Percentiles rank a stretch among this genome's conserved stretches.
phyloP scores from a whole-genome alignment of 2,888 invertebrate genomes.

The Scelioninae gen. 2 region DNA sequence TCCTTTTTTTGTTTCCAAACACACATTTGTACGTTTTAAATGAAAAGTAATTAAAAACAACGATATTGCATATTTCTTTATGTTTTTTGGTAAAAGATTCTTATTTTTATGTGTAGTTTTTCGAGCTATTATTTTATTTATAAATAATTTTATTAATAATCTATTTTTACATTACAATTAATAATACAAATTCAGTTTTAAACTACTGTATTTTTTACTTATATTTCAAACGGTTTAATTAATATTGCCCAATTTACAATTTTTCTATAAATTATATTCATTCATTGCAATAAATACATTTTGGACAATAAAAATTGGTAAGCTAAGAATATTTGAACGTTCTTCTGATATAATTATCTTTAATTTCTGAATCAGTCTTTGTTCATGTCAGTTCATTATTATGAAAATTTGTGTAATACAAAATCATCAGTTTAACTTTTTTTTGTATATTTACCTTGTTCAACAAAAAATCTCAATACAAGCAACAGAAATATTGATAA shows the following conservation, averaged over 20 bases:
- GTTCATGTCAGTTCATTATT: too few relatives aligned
- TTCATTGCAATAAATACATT: neutral
- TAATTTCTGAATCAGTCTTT: too few relatives aligned
- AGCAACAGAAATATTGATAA: slow-evolving; percentile 9
- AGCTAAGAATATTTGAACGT: neutral
- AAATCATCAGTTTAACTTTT: too few relatives aligned
- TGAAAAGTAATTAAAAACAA: too few relatives aligned
- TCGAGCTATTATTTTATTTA: neutral
- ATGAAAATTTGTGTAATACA: too few relatives aligned
- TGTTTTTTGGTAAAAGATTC: too few relatives aligned
- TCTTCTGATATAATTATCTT: neutral
- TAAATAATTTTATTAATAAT: neutral
- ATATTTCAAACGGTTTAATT: neutral
- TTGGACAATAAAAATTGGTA: slow-evolving; percentile 34
- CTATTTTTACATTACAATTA: neutral
- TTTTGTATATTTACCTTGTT: too few relatives aligned
- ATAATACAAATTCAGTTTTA: neutral
- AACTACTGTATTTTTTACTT: too few relatives aligned
- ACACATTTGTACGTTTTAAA: neutral
- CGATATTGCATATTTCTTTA: too few relatives aligned
- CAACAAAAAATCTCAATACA: slow-evolving; percentile 1
- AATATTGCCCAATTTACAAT: too few relatives aligned
- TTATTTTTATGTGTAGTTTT: neutral
- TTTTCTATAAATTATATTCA: too few relatives aligned
- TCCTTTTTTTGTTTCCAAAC: slow-evolving; percentile 4